A percentile compares a stretch with the other conserved stretches of the same genome.
phyloP scores from a whole-genome alignment of 2,797 vertebrate genomes.

The Rhinatrema bivittatum region DNA sequence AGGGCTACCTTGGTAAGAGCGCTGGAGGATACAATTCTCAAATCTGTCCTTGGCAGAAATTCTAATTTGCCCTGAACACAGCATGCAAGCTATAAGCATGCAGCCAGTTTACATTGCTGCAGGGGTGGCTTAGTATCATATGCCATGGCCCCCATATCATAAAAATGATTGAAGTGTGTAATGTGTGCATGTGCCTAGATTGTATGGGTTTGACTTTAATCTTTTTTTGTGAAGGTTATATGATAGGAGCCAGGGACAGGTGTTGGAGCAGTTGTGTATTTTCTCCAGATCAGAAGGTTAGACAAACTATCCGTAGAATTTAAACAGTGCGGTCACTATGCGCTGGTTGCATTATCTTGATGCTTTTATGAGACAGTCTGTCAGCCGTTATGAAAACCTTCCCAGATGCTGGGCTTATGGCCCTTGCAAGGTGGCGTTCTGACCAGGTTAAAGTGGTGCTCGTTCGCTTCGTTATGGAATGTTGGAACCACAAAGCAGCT shows the following conservation, averaged over 20 bases:
- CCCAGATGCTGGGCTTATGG: constrained; percentile 31
- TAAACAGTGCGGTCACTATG: constrained; percentile 49
- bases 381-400: constrained; percentile 42
- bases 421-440: constrained; percentile 39
- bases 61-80: no score
- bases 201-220: no score
- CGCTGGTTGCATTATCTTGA: constrained; percentile 62
- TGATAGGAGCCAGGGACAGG: constrained; percentile 30
- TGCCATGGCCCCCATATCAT: neutral
- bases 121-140: no score
- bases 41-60: no score
- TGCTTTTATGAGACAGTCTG: constrained; percentile 47
- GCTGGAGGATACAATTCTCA: no score
- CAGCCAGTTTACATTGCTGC: no score
- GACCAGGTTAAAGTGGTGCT: constrained; percentile 46
- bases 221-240: constrained; percentile 26
- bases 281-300: constrained; percentile 72
- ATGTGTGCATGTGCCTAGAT: constrained; percentile 1
- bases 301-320: constrained; percentile 64
- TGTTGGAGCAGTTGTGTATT: constrained; percentile 30
- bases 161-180: neutral
- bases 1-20: no score
- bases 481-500: constrained; percentile 33
- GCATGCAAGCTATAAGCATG: no score
- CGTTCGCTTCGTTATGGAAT: constrained; percentile 39